Base-by-base conservation (phyloP, 2,113 vertebrate species). In the Peromyscus polionotus region DNA sequence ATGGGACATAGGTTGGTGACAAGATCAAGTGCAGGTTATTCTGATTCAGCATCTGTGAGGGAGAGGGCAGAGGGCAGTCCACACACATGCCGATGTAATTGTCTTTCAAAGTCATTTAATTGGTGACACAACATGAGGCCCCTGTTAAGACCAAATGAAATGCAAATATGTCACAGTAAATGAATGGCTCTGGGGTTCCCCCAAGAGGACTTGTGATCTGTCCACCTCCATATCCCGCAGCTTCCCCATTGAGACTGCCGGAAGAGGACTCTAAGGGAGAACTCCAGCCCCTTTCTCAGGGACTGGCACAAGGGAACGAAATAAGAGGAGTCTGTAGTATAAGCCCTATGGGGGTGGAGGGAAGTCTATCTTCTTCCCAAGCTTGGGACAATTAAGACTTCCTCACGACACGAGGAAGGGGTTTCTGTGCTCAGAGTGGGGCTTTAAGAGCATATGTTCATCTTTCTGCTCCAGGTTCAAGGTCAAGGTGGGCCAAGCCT, bases 1-100 rank as follows among this genome's bases (percentile, higher is more conserved):
- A 85, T 5, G 19, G 67, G 59, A 45, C 17, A 68, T 7, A 17
- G 51, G 28, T 12, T 67, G 48, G 75, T 48, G 24, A 67, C 68
- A 48, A 93, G n/a, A 70, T 57, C 90, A 89, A 33, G n/a, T 6
- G 51, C 33, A 77, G 86, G 57, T 72, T 24, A 77, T 22, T 88
- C 16, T 1, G 8, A 65, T 63, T 24, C 33, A 36, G 45, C 5
- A 7, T 28, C 51, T n/a, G 10, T 31, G 4, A 26, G 13, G 57
- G 9, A 65, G 67, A 68, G n/a, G 59, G 65, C 59, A 67, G 45
- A 67, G 31, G 24, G 17, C 17, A 59, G 7, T 13, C n/a, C 33
- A 19, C 1, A 39, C 11, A 59, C 9, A 59, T 3, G 11, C 42
- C 13, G 5, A 26, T 22, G 22, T 4, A 20, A 57, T 87, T 85